These are phyloP conservation scores for Saturnia pavonia DNA, from an alignment of 2,888 invertebrate species.

Conservation along the genomic window DNA sequence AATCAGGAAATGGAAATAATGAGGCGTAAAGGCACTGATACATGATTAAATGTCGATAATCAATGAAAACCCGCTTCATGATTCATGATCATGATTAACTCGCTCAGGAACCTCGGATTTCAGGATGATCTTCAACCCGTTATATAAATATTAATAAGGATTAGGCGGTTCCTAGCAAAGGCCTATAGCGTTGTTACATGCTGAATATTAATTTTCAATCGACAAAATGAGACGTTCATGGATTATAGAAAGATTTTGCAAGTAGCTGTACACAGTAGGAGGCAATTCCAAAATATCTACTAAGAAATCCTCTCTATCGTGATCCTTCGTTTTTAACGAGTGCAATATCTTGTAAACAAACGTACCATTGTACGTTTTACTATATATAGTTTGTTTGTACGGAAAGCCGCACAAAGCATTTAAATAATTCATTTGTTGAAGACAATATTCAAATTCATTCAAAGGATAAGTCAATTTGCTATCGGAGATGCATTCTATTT, in stretches of 20 bases:
- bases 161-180: too few relatives aligned
- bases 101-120: too few relatives aligned
- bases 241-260: constrained; percentile 2
- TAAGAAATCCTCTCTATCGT: not conserved
- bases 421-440: constrained; percentile 45
- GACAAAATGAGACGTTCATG: not conserved
- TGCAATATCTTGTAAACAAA: constrained; percentile 40
- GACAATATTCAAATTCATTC: constrained; percentile 43
- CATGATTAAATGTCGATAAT: too few relatives aligned
- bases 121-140: too few relatives aligned
- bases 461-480: constrained; percentile 32
- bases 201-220: not conserved
- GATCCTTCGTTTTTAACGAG: constrained; percentile 22
- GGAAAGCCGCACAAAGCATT: constrained; percentile 46
- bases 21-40: too few relatives aligned
- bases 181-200: not conserved
- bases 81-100: too few relatives aligned
- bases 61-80: too few relatives aligned
- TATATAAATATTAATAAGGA: too few relatives aligned
- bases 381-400: constrained; percentile 35
- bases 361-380: constrained; percentile 42
- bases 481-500: constrained; percentile 32
- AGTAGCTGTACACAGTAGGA: not conserved
- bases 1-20: too few relatives aligned
- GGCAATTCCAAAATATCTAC: not conserved